Conservation (phyloP, 2,888 invertebrate genomes). For the Oscheius sp. region DNA sequence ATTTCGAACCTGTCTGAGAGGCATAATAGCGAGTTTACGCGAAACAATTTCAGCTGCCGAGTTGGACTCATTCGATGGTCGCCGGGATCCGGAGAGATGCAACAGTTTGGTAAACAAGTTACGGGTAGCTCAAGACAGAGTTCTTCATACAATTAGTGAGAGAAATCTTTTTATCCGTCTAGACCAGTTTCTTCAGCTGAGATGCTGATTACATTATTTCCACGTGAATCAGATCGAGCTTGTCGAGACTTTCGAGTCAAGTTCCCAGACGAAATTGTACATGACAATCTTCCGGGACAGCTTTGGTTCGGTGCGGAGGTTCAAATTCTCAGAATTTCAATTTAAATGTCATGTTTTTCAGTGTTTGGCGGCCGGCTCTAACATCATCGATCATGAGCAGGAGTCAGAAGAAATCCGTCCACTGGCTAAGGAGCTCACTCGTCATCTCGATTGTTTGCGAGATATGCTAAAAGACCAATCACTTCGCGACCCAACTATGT, state of each 20-base stretch:
- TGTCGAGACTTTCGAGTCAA: constrained; percentile 91
- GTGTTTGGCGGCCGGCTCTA: constrained; percentile 96
- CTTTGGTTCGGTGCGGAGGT: constrained; percentile 99
- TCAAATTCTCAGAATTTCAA: neutral
- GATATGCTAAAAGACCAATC: constrained; percentile 86
- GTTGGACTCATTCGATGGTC: constrained; percentile 97
- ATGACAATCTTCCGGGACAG: constrained; percentile 96
- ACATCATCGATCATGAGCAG: constrained; percentile 93
- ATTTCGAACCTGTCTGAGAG: neutral
- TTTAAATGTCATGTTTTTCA: constrained; percentile 72
- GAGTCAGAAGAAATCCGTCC: constrained; percentile 97
- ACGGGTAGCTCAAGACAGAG: constrained; percentile 82
- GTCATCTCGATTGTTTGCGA: constrained; percentile 90
- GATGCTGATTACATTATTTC: constrained; percentile 67
- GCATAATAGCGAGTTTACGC: neutral
- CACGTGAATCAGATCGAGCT: constrained; percentile 67
- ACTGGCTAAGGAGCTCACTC: constrained; percentile 92
- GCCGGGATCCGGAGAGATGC: constrained; percentile 93
- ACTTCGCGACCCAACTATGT: constrained; percentile 71
- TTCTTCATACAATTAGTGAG: constrained; percentile 69
- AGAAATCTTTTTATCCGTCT: constrained; percentile 4
- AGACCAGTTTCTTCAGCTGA: constrained; percentile 60
- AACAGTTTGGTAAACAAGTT: constrained; percentile 92
- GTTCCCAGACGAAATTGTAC: constrained; percentile 97
- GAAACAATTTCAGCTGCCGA: constrained; percentile 75